A percentile compares a stretch with the other conserved stretches of the same genome.
phyloP scores from a whole-genome alignment of 2,113 vertebrate species.

The Lethenteron reissneri region DNA sequence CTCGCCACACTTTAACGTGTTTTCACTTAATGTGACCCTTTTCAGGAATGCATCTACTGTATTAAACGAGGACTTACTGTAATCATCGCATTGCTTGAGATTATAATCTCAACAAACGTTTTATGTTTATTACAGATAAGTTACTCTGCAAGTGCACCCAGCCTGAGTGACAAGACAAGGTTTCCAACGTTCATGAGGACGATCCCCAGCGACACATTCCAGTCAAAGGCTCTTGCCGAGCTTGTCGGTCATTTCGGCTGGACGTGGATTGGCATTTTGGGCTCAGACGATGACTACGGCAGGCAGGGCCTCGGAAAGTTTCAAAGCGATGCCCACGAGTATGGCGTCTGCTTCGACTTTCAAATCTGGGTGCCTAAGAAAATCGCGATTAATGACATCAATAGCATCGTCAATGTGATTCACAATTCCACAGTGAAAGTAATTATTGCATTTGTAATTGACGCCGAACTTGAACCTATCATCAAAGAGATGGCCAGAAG shows the following conservation, averaged over 20 bases:
- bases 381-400: slow-evolving; percentile 47
- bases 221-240: slow-evolving; percentile 84
- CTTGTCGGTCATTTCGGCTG: slow-evolving; percentile 79
- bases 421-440: slow-evolving; percentile 85
- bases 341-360: slow-evolving; percentile 89
- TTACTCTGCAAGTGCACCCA: slow-evolving; percentile 80
- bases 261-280: slow-evolving; percentile 96
- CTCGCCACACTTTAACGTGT: too few relatives aligned
- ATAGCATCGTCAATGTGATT: slow-evolving; percentile 57
- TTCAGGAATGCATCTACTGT: too few relatives aligned
- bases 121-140: slow-evolving; percentile 39
- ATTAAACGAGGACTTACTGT: too few relatives aligned
- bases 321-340: slow-evolving; percentile 71
- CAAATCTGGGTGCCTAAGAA: slow-evolving; percentile 87
- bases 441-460: slow-evolving; percentile 79
- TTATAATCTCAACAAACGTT: too few relatives aligned
- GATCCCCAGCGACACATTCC: slow-evolving; percentile 75
- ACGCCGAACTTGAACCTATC: slow-evolving; percentile 69
- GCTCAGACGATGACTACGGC: slow-evolving; percentile 83
- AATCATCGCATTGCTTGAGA: too few relatives aligned
- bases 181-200: slow-evolving; percentile 93
- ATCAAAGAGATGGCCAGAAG: slow-evolving; percentile 57
- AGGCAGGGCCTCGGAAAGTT: slow-evolving; percentile 89
- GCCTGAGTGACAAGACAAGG: slow-evolving; percentile 89
- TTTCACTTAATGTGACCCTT: too few relatives aligned